Base-by-base conservation (phyloP, 2,113 vertebrate genomes). In the Lontra canadensis region DNA sequence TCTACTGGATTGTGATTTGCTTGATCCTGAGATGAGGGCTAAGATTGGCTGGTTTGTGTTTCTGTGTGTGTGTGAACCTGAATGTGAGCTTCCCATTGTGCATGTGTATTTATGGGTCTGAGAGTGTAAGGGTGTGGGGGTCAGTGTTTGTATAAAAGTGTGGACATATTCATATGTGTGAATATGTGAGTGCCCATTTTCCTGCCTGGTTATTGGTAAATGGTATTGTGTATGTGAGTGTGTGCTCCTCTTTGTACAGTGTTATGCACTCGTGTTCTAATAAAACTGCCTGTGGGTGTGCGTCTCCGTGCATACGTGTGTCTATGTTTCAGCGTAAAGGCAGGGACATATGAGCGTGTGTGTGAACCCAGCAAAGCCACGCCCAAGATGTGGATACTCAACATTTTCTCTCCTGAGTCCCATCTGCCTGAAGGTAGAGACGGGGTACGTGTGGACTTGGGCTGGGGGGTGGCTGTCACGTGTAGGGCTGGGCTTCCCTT, bases 1-100 rank as follows among this genome's bases (percentile, higher is more conserved):
- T 96, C 81, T 82, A 61, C 1, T 93, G 71, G 8, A 42, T 78
- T 31, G 10, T 79, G 31, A 78, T 86, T 94, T 83, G 44, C 73
- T 83, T 82, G 81, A 52, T 85, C 55, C 55, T 87, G 67, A 96
- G 90, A 57, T 71, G 44, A 76, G 61, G 47, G 88, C 81, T 89
- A 67, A 94, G 55, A 80, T 36, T 57, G n/a, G 31, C 74, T 89
- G 92, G 14, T 84, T 96, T 71, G 31, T 88, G 52, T 82, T 12
- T 85, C 2, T 55, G 29, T 42, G 71, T 61, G 59, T 6, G 69
- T 18, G 20, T 92, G 71, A 76, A 17, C 23, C 20, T 93, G 61
- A 78, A 12, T 89, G 31, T 63, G 69, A 90, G 44, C 36, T 90
- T 95, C 71, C 36, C 39, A 52, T 73, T 80, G 52, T 81, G 23